Percentiles rank a stretch among this genome's conserved stretches.
Evolutionary conservation across 2,113 vertebrate species (phyloP).

Genomic region (Brienomyrus longianalis): DNA sequence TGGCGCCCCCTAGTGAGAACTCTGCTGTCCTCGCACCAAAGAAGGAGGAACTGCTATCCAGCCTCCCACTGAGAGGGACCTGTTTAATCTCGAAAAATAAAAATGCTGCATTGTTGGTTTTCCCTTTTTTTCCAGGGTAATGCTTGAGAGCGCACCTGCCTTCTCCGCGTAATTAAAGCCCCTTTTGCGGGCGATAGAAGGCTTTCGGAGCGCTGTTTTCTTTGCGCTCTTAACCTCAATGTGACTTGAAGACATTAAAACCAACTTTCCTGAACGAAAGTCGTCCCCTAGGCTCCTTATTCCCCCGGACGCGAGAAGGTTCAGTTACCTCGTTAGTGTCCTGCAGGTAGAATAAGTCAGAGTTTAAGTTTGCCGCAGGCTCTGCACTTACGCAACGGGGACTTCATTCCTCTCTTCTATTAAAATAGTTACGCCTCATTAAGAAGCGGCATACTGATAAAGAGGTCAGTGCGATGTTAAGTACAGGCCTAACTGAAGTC

Average conservation of each 20-base stretch:
- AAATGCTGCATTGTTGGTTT: conserved; percentile 10
- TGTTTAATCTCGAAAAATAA: conserved; percentile 2
- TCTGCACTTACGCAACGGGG: neutral
- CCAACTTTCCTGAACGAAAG: conserved; percentile 28
- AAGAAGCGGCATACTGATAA: neutral
- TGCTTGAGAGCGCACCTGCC: conserved; percentile 3
- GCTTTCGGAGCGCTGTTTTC: conserved; percentile 5
- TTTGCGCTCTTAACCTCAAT: conserved; percentile 17
- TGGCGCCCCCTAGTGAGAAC: conserved; percentile 63
- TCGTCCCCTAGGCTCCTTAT: conserved; percentile 13
- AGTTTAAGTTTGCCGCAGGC: conserved; percentile 2
- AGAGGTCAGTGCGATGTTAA: conserved; percentile 11
- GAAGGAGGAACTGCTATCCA: neutral
- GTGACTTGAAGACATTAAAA: conserved; percentile 32
- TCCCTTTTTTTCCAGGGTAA: conserved; percentile 6
- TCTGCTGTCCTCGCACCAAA: conserved; percentile 32
- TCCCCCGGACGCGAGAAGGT: conserved; percentile 3
- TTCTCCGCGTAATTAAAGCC: neutral
- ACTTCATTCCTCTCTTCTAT: neutral
- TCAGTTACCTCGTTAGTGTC: conserved; percentile 14
- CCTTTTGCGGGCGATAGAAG: neutral
- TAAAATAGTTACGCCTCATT: conserved; percentile 1
- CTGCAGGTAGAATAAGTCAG: conserved; percentile 15
- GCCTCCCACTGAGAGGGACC: conserved; percentile 8
- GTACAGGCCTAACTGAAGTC: neutral